Percentiles rank a stretch among this genome's conserved stretches.
Evolutionary conservation across 2,797 vertebrate genomes (phyloP).

Genomic region (Rachycentron canadum): DNA sequence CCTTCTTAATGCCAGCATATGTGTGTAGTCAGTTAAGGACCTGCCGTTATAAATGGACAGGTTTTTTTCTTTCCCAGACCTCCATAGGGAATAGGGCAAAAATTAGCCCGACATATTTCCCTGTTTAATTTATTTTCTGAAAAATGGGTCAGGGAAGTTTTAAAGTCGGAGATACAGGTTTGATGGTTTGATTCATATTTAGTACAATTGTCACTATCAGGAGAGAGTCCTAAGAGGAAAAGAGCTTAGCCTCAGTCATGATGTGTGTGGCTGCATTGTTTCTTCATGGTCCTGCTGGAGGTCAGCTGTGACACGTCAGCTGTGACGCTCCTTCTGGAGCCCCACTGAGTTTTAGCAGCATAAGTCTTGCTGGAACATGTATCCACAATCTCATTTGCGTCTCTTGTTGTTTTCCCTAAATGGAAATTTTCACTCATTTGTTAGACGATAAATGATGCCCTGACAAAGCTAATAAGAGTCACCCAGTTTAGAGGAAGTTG

Average conservation of each 20-base stretch:
- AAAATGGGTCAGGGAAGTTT: slow-evolving; percentile 61
- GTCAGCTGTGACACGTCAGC: not conserved
- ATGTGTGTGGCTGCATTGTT: not conserved
- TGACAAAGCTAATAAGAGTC: slow-evolving; percentile 67
- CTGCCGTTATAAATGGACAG: slow-evolving; percentile 49
- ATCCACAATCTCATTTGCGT: slow-evolving; percentile 18
- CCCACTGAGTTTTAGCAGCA: slow-evolving; percentile 8
- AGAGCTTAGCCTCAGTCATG: slow-evolving; percentile 20
- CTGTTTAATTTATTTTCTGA: slow-evolving; percentile 45
- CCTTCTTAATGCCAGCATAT: slow-evolving; percentile 57
- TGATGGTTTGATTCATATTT: slow-evolving; percentile 28
- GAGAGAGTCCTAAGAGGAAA: slow-evolving; percentile 17
- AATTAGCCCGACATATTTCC: slow-evolving; percentile 55
- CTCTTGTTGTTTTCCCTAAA: slow-evolving; percentile 44
- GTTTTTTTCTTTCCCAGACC: slow-evolving; percentile 22
- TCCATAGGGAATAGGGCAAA: slow-evolving; percentile 48
- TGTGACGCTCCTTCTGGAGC: not conserved
- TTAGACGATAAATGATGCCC: slow-evolving; percentile 65
- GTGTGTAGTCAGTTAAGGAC: slow-evolving; percentile 46
- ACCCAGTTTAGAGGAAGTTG: slow-evolving; percentile 41
- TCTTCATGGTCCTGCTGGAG: slow-evolving; percentile 3
- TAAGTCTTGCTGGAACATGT: not conserved
- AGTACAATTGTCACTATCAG: not conserved
- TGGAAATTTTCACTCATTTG: slow-evolving; percentile 52
- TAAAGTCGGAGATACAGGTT: slow-evolving; percentile 18